A percentile compares a stretch with the other conserved stretches of the same genome.
Conservation (phyloP, 2,113 vertebrate species). For the Zeus faber region DNA sequence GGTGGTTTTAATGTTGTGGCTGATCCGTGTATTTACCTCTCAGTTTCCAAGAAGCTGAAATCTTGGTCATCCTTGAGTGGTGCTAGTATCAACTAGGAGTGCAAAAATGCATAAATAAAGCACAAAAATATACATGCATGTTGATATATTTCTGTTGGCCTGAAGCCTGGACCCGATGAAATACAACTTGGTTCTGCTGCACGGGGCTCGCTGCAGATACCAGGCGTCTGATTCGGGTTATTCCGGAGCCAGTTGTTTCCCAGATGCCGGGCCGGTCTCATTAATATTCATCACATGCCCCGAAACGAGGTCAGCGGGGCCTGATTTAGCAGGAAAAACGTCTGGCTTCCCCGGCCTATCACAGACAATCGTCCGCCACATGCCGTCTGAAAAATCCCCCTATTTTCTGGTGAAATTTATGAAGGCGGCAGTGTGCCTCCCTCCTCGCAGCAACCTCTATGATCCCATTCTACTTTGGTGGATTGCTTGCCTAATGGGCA, state of each 20-base stretch:
- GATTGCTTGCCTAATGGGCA: constrained; percentile 75
- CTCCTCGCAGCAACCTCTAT: constrained; percentile 73
- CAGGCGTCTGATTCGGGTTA: constrained; percentile 37
- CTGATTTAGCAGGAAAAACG: constrained; percentile 65
- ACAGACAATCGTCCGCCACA: constrained; percentile 73
- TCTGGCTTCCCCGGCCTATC: constrained; percentile 68
- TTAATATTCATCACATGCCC: constrained; percentile 72
- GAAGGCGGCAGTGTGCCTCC: constrained; percentile 65
- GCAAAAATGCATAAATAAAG: no score
- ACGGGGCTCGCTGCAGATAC: constrained; percentile 41
- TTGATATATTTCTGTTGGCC: no score
- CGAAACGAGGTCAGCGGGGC: constrained; percentile 72
- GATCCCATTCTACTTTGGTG: constrained; percentile 76
- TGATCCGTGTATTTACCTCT: no score
- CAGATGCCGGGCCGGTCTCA: constrained; percentile 63
- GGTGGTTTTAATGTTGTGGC: no score
- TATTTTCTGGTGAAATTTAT: constrained; percentile 71
- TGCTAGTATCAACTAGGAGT: no score
- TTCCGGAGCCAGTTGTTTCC: constrained; percentile 56
- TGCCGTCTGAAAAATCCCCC: constrained; percentile 66
- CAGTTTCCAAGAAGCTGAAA: no score
- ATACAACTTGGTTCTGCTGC: constrained; percentile 12
- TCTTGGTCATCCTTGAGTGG: no score
- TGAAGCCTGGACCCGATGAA: constrained; percentile 36
- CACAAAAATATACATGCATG: no score